phyloP scores from a whole-genome alignment of 2,888 invertebrate species.

The Phymatocera aterrima region DNA sequence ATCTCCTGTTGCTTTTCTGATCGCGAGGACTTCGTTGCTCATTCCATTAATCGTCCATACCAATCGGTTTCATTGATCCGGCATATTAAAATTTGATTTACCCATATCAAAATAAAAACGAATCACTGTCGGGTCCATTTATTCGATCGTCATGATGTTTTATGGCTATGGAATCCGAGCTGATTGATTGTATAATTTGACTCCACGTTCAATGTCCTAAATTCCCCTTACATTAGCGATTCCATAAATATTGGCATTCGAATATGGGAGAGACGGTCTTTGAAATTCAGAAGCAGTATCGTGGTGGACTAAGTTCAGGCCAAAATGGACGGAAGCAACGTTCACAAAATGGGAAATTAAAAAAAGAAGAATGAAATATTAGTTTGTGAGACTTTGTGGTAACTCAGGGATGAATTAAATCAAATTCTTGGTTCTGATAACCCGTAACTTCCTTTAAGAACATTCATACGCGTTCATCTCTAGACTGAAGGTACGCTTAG shows the following conservation, averaged over 20 bases:
- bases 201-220: not conserved
- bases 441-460: not conserved
- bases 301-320: not conserved
- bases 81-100: too few species aligned
- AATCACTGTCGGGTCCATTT: too few species aligned
- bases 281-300: not conserved
- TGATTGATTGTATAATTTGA: not conserved
- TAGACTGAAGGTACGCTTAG: not conserved
- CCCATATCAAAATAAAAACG: too few species aligned
- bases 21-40: not conserved
- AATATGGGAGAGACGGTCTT: too few species aligned
- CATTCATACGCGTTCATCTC: not conserved
- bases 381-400: not conserved
- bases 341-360: not conserved
- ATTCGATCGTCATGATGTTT: too few species aligned
- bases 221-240: not conserved
- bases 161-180: not conserved
- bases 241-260: too few species aligned
- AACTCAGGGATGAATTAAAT: not conserved
- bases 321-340: not conserved
- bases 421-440: not conserved
- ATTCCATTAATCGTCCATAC: not conserved
- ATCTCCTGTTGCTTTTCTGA: not conserved
- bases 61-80: not conserved
- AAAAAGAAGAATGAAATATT: not conserved